Evolutionary conservation across 2,113 vertebrate genomes (phyloP).

Genomic region (Coryphaenoides rupestris): DNA sequence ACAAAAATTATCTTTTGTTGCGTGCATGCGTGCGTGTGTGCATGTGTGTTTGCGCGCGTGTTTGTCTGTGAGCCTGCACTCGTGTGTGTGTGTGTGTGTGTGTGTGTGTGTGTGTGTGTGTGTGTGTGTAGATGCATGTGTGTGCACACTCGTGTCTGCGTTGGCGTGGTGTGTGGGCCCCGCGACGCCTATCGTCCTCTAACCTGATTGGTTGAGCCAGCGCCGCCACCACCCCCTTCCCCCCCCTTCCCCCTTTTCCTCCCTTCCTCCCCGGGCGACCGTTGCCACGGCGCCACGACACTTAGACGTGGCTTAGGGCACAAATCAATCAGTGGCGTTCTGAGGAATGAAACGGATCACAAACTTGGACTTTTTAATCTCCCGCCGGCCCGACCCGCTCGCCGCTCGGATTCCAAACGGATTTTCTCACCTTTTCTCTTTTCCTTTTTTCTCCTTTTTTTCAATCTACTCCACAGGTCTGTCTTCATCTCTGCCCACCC

Average conservation of each 20-base stretch:
- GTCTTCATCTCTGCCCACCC: slow-evolving; percentile 38
- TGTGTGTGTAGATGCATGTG: no score
- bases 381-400: slow-evolving; percentile 63
- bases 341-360: slow-evolving; percentile 73
- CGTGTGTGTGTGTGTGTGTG: no score
- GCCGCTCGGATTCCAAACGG: slow-evolving; percentile 61
- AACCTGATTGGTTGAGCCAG: neutral
- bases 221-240: neutral
- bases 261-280: slow-evolving; percentile 22
- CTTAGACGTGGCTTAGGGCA: slow-evolving; percentile 54
- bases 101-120: no score
- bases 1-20: no score
- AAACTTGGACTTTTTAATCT: slow-evolving; percentile 72
- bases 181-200: neutral
- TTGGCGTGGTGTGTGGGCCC: no score
- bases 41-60: no score
- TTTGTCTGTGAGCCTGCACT: no score
- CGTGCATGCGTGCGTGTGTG: no score
- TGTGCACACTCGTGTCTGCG: no score
- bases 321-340: slow-evolving; percentile 58
- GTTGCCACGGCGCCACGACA: slow-evolving; percentile 31
- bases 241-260: neutral
- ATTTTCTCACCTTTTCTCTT: slow-evolving; percentile 57
- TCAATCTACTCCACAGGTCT: no score
- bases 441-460: neutral